Evolutionary conservation across 2,113 vertebrate species (phyloP).

Genomic region (Pelecanoides urinatrix): DNA sequence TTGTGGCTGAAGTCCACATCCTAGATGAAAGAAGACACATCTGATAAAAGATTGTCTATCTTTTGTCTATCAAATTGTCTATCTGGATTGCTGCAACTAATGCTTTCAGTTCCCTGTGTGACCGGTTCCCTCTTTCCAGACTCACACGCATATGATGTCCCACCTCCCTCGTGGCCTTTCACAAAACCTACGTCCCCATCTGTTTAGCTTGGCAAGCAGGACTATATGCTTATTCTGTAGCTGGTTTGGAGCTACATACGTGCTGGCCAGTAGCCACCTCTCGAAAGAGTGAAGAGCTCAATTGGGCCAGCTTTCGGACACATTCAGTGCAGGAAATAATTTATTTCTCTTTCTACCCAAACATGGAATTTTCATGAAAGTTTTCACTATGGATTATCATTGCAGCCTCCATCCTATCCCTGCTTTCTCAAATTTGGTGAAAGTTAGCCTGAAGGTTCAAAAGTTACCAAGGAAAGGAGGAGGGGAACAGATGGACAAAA

Average conservation of each 20-base stretch:
- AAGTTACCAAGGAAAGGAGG: constrained; percentile 43
- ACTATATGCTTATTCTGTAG: neutral
- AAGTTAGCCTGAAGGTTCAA: constrained; percentile 40
- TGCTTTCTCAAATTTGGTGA: neutral
- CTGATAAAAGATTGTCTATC: neutral
- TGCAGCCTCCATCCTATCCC: neutral
- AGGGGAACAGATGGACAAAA: constrained; percentile 41
- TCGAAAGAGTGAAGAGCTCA: neutral
- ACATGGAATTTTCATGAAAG: neutral
- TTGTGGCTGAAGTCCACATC: neutral
- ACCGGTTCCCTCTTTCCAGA: neutral
- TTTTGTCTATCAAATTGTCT: neutral
- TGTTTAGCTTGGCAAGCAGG: neutral
- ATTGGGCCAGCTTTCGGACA: neutral
- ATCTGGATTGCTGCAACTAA: neutral
- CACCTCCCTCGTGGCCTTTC: neutral
- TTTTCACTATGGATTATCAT: neutral
- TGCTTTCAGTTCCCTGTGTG: neutral
- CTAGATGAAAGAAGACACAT: neutral
- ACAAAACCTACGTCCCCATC: neutral
- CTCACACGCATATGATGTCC: fast-evolving
- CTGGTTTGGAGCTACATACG: neutral
- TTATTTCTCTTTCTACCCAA: neutral
- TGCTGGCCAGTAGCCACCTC: neutral
- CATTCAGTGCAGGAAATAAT: neutral